phyloP scores from a whole-genome alignment of 2,113 vertebrate genomes.

The Paramisgurnus dabryanus region DNA sequence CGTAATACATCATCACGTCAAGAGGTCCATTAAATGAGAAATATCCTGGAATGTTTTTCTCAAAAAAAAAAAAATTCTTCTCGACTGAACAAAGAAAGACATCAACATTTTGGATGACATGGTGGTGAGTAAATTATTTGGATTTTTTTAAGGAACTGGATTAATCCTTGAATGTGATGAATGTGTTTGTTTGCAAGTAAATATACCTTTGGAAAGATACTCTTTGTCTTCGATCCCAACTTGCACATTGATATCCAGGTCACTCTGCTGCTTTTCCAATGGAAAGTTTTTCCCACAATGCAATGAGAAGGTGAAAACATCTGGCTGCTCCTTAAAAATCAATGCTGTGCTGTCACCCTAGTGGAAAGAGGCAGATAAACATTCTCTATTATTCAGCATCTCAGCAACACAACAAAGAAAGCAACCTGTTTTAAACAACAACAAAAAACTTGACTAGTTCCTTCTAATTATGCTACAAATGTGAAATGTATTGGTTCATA shows the following conservation, averaged over 20 bases:
- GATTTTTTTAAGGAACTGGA: no score
- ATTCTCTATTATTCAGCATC: neutral
- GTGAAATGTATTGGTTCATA: no score
- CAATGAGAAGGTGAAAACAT: slow-evolving; percentile 68
- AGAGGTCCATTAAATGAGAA: no score
- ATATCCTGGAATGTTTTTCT: no score
- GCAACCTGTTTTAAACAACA: neutral
- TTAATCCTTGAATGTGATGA: no score
- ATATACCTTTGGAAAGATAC: slow-evolving; percentile 58
- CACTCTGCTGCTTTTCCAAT: slow-evolving; percentile 64
- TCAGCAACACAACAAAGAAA: neutral
- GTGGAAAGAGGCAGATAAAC: slow-evolving; percentile 17
- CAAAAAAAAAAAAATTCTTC: no score
- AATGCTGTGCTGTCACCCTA: slow-evolving; percentile 70
- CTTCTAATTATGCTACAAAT: no score
- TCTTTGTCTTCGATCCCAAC: slow-evolving; percentile 61
- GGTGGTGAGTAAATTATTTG: no score
- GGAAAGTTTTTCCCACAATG: slow-evolving; percentile 71
- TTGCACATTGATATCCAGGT: slow-evolving; percentile 63
- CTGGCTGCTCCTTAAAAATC: slow-evolving; percentile 66
- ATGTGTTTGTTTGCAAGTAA: neutral
- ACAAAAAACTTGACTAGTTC: no score
- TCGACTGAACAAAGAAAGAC: no score
- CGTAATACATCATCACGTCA: no score
- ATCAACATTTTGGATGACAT: no score